Conservation (phyloP, 2,888 invertebrate genomes). For the Sinelater perroti region DNA sequence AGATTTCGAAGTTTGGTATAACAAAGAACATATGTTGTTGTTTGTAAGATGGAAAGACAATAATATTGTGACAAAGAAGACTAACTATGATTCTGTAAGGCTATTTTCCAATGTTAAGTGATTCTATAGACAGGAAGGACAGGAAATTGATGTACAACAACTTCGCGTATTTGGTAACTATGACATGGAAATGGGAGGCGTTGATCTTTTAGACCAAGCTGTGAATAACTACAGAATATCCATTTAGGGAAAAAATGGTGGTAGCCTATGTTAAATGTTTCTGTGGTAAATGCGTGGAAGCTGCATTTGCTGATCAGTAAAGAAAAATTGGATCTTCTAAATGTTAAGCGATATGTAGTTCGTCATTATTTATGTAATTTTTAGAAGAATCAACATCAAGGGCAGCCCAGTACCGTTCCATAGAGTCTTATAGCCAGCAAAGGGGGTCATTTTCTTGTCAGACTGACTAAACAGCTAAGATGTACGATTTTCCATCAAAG, state of each 20-base stretch:
- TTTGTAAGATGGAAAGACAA: conserved; percentile 44
- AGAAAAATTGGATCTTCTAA: conserved; percentile 15
- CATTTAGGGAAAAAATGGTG: conserved; percentile 32
- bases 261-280: conserved; percentile 30
- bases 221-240: conserved; percentile 22
- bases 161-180: conserved; percentile 22
- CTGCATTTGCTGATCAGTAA: background rate
- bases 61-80: conserved; percentile 38
- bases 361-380: conserved; percentile 11
- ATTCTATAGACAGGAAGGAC: conserved; percentile 16
- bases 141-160: conserved; percentile 32
- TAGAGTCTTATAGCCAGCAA: conserved; percentile 2
- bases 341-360: no score
- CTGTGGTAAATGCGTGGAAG: conserved; percentile 24
- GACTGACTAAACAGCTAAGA: conserved; percentile 19
- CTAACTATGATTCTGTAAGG: conserved; percentile 33
- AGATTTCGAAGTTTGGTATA: no score
- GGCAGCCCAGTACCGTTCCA: no score
- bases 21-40: no score
- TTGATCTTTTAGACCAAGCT: conserved; percentile 27
- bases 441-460: no score
- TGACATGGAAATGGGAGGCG: conserved; percentile 31
- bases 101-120: conserved; percentile 28
- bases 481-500: conserved; percentile 22
- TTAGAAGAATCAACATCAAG: conserved; percentile 16